Percentiles rank a stretch among this genome's conserved stretches.
These are phyloP conservation scores for Pipa parva DNA, from an alignment of 2,113 vertebrate genomes.

Conservation along the genomic window DNA sequence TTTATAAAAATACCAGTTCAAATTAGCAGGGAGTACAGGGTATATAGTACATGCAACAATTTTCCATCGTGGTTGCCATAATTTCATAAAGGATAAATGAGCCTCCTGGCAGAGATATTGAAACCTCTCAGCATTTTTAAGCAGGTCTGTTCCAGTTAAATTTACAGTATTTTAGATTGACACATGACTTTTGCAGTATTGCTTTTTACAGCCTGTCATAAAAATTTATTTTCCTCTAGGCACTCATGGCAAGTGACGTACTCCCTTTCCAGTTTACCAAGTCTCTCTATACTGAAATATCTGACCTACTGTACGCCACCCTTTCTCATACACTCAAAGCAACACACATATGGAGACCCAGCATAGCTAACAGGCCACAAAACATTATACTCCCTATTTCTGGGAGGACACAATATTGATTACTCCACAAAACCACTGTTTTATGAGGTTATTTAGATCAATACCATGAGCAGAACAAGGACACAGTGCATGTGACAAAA, in stretches of 20 bases:
- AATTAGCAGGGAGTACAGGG: too few relatives aligned
- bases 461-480: slow-evolving; percentile 15
- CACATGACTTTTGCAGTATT: not conserved
- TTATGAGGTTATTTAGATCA: slow-evolving; percentile 30
- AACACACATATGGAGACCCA: not conserved
- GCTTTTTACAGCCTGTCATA: not conserved
- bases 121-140: not conserved
- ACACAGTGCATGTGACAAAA: not conserved
- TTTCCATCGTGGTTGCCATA: too few relatives aligned
- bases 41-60: too few relatives aligned
- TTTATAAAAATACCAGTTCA: too few relatives aligned
- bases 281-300: slow-evolving; percentile 18
- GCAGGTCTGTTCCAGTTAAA: slow-evolving; percentile 1
- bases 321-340: not conserved
- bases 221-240: slow-evolving; percentile 6
- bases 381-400: slow-evolving; percentile 4
- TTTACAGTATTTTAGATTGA: slow-evolving; percentile 13
- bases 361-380: not conserved
- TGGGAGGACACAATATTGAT: slow-evolving; percentile 14
- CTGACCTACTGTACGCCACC: slow-evolving; percentile 23
- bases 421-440: not conserved
- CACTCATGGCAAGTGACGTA: not conserved
- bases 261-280: not conserved
- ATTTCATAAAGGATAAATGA: too few relatives aligned
- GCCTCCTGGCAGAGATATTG: not conserved